Conservation (phyloP, 2,888 invertebrate species). For the Zhuqinia jingwanae region DNA sequence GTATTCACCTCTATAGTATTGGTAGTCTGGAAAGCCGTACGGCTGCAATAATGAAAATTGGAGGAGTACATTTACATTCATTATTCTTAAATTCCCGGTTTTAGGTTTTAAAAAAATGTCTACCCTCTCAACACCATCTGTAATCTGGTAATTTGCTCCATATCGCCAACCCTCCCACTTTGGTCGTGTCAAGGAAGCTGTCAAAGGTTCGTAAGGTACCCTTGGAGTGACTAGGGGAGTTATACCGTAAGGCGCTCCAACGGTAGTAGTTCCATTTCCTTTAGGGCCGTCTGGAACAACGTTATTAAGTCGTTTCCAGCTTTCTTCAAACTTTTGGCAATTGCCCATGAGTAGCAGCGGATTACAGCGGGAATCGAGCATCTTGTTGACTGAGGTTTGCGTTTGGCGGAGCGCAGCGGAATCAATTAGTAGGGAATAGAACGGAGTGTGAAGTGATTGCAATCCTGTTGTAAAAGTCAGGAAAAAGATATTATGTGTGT, state of each 20-base stretch:
- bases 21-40: conserved; percentile 67
- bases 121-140: conserved; percentile 47
- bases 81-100: background rate
- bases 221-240: conserved; percentile 37
- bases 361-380: conserved; percentile 31
- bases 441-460: background rate
- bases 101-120: background rate
- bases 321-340: conserved; percentile 41
- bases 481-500: too few relatives aligned
- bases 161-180: conserved; percentile 69
- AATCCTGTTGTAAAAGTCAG: too few relatives aligned
- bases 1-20: conserved; percentile 57
- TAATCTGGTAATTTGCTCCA: conserved; percentile 56
- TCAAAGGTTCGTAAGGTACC: conserved; percentile 44
- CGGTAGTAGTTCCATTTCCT: conserved; percentile 32
- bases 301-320: conserved; percentile 3
- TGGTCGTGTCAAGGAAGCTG: conserved; percentile 40
- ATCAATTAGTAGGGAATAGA: background rate
- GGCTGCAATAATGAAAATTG: conserved; percentile 34
- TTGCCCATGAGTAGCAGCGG: conserved; percentile 24
- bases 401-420: too few relatives aligned
- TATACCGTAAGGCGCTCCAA: conserved; percentile 39
- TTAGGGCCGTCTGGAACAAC: conserved; percentile 34
- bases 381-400: background rate
- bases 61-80: background rate